phyloP scores from a whole-genome alignment of 1,140 invertebrate species.

The Caenorhabditis elegans region DNA sequence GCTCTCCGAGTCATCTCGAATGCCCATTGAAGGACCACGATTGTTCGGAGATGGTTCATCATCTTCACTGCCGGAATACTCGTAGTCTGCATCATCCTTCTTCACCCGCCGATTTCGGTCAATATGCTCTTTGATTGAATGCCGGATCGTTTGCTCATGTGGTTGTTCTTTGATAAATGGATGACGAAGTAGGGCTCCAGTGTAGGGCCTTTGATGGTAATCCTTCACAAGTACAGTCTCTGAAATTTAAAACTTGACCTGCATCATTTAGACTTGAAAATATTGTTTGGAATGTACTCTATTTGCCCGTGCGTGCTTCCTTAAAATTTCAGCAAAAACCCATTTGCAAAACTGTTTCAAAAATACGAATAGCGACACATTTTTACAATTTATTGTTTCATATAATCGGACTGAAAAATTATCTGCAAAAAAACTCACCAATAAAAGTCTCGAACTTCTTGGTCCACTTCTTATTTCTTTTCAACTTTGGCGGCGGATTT shows the following conservation, averaged over 20 bases:
- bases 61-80: conserved; percentile 67
- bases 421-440: conserved; percentile 74
- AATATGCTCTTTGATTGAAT: conserved; percentile 98
- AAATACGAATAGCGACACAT: too few relatives aligned
- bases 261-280: too few relatives aligned
- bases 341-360: too few relatives aligned
- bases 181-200: conserved; percentile 94
- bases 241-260: too few relatives aligned
- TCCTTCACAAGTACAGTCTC: conserved; percentile 90
- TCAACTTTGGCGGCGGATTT: conserved; percentile 88
- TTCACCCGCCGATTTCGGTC: conserved; percentile 73
- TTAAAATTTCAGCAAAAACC: too few relatives aligned
- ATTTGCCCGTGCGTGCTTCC: too few relatives aligned
- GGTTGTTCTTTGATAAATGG: conserved; percentile 96
- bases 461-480: conserved; percentile 92
- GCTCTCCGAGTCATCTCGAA: conserved; percentile 71
- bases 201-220: conserved; percentile 95
- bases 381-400: too few relatives aligned
- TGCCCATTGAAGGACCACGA: conserved; percentile 70
- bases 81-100: conserved; percentile 63
- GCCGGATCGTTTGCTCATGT: conserved; percentile 92
- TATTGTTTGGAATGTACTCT: too few relatives aligned
- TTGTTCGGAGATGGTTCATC: conserved; percentile 63
- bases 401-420: too few relatives aligned
- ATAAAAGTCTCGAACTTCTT: conserved; percentile 74